A percentile compares a stretch with the other conserved stretches of the same genome.
phyloP scores from a whole-genome alignment of 1,140 invertebrate genomes.

The Drosophila leontia region DNA sequence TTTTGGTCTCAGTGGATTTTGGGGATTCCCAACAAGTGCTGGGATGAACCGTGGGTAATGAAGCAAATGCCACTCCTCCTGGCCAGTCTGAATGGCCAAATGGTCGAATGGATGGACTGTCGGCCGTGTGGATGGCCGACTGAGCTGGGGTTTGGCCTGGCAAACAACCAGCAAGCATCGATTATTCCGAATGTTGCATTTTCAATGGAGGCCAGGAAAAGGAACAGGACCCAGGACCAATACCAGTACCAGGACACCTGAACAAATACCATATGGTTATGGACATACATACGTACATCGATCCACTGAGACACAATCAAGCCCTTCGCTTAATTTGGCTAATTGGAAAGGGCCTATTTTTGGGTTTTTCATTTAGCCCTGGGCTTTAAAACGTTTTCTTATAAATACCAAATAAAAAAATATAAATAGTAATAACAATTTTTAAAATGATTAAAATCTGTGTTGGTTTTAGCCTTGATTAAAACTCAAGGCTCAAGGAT shows the following conservation, averaged over 20 bases:
- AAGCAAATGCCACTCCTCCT: constrained; percentile 44
- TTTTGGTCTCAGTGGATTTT: constrained; percentile 8
- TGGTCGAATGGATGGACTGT: constrained; percentile 23
- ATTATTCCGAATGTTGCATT: constrained; percentile 43
- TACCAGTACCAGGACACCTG: constrained; percentile 13
- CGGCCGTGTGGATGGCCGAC: constrained; percentile 2
- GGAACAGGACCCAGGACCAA: not conserved
- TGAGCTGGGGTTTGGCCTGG: constrained; percentile 22
- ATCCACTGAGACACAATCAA: constrained; percentile 15
- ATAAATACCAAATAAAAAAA: too few relatives aligned
- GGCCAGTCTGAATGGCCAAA: constrained; percentile 13
- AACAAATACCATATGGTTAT: constrained; percentile 30
- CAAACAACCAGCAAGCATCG: constrained; percentile 44
- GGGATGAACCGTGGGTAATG: constrained; percentile 43
- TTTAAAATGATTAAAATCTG: too few relatives aligned
- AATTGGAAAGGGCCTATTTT: not conserved
- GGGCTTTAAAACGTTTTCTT: not conserved
- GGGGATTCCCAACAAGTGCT: constrained; percentile 14
- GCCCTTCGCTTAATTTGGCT: constrained; percentile 10
- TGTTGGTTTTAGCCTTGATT: too few relatives aligned
- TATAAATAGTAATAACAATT: too few relatives aligned
- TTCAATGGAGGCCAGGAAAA: not conserved
- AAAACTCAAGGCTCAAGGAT: too few relatives aligned
- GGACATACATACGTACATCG: not conserved
- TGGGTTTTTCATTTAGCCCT: not conserved